Evolutionary conservation across 1,140 invertebrate genomes (phyloP).

Genomic region (Druon quercuslanigerum): DNA sequence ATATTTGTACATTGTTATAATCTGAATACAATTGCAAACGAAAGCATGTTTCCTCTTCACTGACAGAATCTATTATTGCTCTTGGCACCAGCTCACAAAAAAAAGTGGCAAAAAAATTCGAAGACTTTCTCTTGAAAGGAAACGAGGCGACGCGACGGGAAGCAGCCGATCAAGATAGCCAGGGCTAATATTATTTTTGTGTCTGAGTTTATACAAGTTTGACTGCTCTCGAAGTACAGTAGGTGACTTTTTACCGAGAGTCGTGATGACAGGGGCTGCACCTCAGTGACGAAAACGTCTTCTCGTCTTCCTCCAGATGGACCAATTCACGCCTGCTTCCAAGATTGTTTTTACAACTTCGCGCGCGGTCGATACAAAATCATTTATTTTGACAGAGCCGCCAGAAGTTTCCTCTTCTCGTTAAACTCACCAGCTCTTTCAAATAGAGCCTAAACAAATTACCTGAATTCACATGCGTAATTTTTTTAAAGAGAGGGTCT

Average conservation of each 20-base stretch:
- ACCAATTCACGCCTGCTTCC: background rate
- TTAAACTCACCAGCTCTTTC: background rate
- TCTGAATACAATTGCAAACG: slow-evolving; percentile 4
- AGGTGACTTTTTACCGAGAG: slow-evolving; percentile 7
- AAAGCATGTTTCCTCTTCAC: background rate
- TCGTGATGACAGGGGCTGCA: slow-evolving; percentile 19
- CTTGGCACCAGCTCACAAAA: background rate
- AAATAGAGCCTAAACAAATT: background rate
- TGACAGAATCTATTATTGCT: slow-evolving; percentile 26
- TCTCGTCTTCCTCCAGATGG: slow-evolving; percentile 21
- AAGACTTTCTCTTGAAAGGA: background rate
- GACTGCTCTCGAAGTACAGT: slow-evolving; percentile 20
- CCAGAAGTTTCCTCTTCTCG: slow-evolving; percentile 10
- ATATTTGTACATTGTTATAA: too few relatives aligned
- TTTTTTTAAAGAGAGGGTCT: too few relatives aligned
- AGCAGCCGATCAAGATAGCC: slow-evolving; percentile 1
- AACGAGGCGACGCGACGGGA: slow-evolving; percentile 17
- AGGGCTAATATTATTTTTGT: slow-evolving; percentile 28
- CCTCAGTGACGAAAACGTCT: background rate
- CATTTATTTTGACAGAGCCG: background rate
- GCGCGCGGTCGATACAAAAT: background rate
- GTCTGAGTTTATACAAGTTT: slow-evolving; percentile 26
- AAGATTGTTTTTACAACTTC: slow-evolving; percentile 29
- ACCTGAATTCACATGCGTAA: background rate
- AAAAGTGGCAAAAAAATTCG: background rate